Conservation (phyloP, 1,140 invertebrate genomes). For the Elymnias hypermnestra region DNA sequence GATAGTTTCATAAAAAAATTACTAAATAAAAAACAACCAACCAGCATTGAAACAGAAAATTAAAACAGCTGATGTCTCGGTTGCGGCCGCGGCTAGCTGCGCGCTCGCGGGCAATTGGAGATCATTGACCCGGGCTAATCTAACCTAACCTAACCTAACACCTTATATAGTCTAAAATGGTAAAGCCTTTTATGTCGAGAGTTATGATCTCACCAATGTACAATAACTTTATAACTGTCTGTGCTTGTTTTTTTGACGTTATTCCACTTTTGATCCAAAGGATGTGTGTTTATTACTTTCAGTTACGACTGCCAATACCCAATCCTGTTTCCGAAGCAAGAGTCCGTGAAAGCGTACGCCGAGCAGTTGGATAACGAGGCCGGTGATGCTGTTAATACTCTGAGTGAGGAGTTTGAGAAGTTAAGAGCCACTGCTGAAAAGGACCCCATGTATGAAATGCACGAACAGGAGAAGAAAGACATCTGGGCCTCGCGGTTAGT, state of each 20-base stretch:
- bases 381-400: conserved; percentile 37
- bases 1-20: too few species aligned
- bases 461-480: conserved; percentile 91
- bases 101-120: too few species aligned
- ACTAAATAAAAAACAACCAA: too few species aligned
- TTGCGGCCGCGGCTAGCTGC: too few species aligned
- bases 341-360: conserved; percentile 82
- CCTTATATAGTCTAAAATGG: neutral
- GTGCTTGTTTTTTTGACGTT: too few species aligned
- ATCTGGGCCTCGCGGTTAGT: conserved; percentile 88
- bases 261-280: too few species aligned
- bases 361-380: conserved; percentile 52
- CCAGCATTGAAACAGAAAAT: too few species aligned
- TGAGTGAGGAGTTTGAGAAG: conserved; percentile 52
- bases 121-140: neutral
- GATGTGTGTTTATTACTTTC: too few species aligned
- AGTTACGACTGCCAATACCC: conserved; percentile 82
- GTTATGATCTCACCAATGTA: too few species aligned
- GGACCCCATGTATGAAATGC: conserved; percentile 92
- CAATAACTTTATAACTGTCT: too few species aligned
- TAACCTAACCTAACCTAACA: too few species aligned
- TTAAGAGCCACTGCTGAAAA: conserved; percentile 54
- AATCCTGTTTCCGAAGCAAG: conserved; percentile 83
- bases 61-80: too few species aligned
- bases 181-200: conserved; percentile 8